Evolutionary conservation across 2,797 vertebrate species (phyloP), one percentile per base, ranked within the genome.

Genomic region (Neosalanx taihuensis): DNA sequence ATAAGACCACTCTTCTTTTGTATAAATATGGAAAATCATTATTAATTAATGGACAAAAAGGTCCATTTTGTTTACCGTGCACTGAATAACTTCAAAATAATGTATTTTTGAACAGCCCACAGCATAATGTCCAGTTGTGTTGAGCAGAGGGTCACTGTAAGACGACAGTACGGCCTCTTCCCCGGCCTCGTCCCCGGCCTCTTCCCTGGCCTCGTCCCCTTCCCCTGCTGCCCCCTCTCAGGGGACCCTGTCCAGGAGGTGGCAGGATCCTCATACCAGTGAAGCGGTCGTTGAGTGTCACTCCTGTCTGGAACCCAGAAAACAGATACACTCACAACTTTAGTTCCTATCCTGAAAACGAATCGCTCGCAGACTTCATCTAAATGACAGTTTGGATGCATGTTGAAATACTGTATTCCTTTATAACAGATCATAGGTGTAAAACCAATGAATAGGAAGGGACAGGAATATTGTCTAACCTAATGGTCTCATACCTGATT

Each of bases 241-340:
- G 31, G 3, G n/a, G 0, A 30, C 20, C 37, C 6, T 63, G 59
- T 71, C 68, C n/a, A 41, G 46, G 65, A 6, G 41, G 41, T 71
- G 59, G 69, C 69, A 83, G 85, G 73, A 71, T 61, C 83, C 83
- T 86, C 83, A 94, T 84, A 60, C 84, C 84, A 68, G 92, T 93
- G 85, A 94, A 95, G 67, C 93, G 90, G 46, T 94, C 93, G 64
- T 93, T 89, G 78, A 95, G 81, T 3, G 89, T 92, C 78, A 94
- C 76, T 31, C 83, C 84, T 67, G 92, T 94, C 94, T 95, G 89
- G 62, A 66, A 90, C 72, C 66, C 35, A 73, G 20, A 56, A 13
- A 41, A 30, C 41, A 62, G 4, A 57, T 12, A 68, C 31, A 35
- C 7, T 31, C 31, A 12, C n/a, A 20, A 20, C n/a, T 66, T 49